Percentiles rank a stretch among this genome's conserved stretches.
Evolutionary conservation across 2,797 vertebrate species (phyloP).

Genomic region (Loris lydekkerianus): DNA sequence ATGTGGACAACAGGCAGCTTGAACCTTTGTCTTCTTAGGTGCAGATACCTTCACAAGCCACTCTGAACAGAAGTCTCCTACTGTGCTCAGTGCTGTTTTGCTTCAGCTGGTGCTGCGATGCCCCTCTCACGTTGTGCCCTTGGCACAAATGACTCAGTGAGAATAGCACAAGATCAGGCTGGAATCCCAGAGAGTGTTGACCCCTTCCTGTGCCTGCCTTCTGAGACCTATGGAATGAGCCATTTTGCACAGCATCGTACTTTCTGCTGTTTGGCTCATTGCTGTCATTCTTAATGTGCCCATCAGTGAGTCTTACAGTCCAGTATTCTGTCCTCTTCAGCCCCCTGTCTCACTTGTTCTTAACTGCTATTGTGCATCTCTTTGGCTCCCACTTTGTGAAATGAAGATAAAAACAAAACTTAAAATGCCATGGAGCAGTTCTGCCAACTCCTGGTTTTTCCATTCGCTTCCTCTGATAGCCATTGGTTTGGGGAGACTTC

Average conservation of each 20-base stretch:
- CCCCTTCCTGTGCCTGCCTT: background rate
- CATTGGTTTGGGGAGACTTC: slow-evolving; percentile 94
- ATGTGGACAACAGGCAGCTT: background rate
- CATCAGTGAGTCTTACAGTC: background rate
- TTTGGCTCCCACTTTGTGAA: slow-evolving; percentile 77
- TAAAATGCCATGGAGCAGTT: slow-evolving; percentile 80
- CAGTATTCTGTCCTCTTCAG: background rate
- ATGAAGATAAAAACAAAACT: slow-evolving; percentile 86
- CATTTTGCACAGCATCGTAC: background rate
- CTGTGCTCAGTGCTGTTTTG: background rate
- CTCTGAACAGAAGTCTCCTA: background rate
- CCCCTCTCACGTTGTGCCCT: background rate
- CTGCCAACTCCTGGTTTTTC: slow-evolving; percentile 90
- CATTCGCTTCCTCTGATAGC: slow-evolving; percentile 93
- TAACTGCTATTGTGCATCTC: slow-evolving; percentile 30
- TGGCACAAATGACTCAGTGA: background rate
- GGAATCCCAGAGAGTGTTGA: background rate
- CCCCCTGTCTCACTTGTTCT: slow-evolving; percentile 60
- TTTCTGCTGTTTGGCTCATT: background rate
- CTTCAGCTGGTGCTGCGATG: background rate
- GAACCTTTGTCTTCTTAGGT: background rate
- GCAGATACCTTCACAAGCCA: background rate
- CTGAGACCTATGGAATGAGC: background rate
- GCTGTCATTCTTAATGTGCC: background rate
- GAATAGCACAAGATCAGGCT: background rate